phyloP scores from a whole-genome alignment of 2,888 invertebrate genomes.

The Xanthostigma xanthostigma region DNA sequence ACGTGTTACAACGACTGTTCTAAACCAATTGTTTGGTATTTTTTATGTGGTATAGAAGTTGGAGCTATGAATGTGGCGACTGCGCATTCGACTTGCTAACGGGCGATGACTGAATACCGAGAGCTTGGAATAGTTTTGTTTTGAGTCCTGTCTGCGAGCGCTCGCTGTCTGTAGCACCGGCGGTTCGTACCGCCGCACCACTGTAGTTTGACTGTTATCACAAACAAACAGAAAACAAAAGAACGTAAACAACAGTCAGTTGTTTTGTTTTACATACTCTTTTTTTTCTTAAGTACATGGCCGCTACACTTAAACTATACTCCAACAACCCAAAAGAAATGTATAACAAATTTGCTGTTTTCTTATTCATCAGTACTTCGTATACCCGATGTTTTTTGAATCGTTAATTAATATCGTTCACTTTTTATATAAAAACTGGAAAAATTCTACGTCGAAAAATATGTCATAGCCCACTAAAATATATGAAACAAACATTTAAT shows the following conservation, averaged over 20 bases:
- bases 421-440: too few species aligned
- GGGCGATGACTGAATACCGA: constrained; percentile 59
- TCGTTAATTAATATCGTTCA: too few species aligned
- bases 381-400: too few species aligned
- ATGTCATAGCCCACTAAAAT: too few species aligned
- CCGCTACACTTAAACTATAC: too few species aligned
- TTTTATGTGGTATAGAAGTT: constrained; percentile 1
- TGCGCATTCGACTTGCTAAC: constrained; percentile 18
- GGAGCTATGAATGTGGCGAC: constrained; percentile 7
- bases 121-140: constrained; percentile 73
- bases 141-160: constrained; percentile 55
- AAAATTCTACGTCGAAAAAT: too few species aligned
- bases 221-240: constrained; percentile 30
- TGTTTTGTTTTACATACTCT: constrained; percentile 11
- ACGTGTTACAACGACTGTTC: too few species aligned
- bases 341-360: too few species aligned
- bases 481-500: too few species aligned
- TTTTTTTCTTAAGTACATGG: too few species aligned
- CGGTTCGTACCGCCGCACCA: constrained; percentile 41
- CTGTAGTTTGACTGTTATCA: constrained; percentile 28
- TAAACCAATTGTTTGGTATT: not conserved
- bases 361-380: too few species aligned
- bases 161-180: constrained; percentile 51
- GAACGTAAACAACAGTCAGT: constrained; percentile 20
- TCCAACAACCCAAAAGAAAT: too few species aligned